These are phyloP conservation scores for Salmo trutta DNA, from an alignment of 2,797 vertebrate genomes.

Conservation along the genomic window DNA sequence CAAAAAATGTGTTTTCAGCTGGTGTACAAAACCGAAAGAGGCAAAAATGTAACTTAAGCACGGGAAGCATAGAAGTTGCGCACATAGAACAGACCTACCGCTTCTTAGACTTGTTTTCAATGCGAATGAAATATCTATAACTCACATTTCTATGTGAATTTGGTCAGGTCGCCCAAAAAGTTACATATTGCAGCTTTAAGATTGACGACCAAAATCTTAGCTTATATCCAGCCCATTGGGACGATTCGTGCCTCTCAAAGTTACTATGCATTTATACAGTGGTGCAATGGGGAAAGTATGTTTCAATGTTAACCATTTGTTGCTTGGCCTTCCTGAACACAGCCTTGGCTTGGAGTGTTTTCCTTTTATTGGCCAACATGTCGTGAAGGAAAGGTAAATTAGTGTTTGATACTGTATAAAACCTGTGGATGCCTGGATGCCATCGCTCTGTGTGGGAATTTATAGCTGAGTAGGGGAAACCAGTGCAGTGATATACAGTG, in stretches of 20 bases:
- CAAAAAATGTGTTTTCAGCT: too few species aligned
- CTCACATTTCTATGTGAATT: too few species aligned
- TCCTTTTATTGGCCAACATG: background rate
- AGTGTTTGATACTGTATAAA: background rate
- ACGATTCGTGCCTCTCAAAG: background rate
- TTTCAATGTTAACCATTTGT: background rate
- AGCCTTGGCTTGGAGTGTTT: background rate
- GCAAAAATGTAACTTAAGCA: too few species aligned
- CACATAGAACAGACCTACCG: too few species aligned
- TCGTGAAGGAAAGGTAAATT: background rate
- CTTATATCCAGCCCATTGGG: background rate
- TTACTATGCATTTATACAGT: background rate
- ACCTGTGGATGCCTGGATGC: background rate
- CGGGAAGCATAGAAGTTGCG: too few species aligned
- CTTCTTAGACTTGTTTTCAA: too few species aligned
- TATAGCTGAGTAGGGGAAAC: background rate
- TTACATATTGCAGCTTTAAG: too few species aligned
- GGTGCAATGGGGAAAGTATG: background rate
- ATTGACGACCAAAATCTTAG: too few species aligned
- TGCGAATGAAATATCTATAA: too few species aligned
- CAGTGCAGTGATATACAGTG: background rate
- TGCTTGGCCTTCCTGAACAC: background rate
- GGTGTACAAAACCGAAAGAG: too few species aligned
- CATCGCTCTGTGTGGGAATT: background rate
- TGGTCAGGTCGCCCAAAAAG: too few species aligned